These are phyloP conservation scores for Saccopteryx bilineata DNA, from an alignment of 2,113 vertebrate species.

Conservation along the genomic window DNA sequence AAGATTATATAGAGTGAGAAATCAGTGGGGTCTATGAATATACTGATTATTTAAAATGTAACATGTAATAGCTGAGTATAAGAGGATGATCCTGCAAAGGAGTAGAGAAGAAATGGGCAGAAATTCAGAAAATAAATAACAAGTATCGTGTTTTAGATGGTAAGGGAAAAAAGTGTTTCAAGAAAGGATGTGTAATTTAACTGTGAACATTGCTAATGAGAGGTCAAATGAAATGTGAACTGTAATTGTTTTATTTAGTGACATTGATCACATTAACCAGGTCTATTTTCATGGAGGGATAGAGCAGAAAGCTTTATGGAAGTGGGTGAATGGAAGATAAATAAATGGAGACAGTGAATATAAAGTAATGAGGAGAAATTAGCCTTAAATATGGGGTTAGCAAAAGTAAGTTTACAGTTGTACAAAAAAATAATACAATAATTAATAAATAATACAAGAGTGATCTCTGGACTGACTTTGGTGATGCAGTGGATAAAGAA, in stretches of 20 bases:
- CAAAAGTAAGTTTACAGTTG: neutral
- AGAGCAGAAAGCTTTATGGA: neutral
- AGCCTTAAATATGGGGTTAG: neutral
- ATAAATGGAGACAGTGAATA: neutral
- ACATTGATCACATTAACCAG: neutral
- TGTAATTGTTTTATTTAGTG: neutral
- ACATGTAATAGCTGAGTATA: neutral
- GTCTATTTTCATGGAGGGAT: neutral
- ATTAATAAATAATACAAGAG: neutral
- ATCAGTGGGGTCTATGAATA: neutral
- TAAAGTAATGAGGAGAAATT: neutral
- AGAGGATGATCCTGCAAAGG: neutral
- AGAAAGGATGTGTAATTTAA: neutral
- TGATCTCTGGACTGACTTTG: neutral
- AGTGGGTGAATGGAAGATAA: neutral
- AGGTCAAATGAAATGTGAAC: conserved; percentile 39
- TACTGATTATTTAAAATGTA: conserved; percentile 47
- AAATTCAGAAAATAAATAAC: neutral
- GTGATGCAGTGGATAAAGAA: too few species aligned
- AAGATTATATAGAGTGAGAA: conserved; percentile 41
- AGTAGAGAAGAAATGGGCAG: neutral
- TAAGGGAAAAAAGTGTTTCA: conserved; percentile 24
- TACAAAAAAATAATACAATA: neutral
- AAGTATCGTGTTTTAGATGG: neutral
- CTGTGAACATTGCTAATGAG: neutral